phyloP scores from a whole-genome alignment of 1,140 invertebrate species.

The Chrysomallon squamiferum region DNA sequence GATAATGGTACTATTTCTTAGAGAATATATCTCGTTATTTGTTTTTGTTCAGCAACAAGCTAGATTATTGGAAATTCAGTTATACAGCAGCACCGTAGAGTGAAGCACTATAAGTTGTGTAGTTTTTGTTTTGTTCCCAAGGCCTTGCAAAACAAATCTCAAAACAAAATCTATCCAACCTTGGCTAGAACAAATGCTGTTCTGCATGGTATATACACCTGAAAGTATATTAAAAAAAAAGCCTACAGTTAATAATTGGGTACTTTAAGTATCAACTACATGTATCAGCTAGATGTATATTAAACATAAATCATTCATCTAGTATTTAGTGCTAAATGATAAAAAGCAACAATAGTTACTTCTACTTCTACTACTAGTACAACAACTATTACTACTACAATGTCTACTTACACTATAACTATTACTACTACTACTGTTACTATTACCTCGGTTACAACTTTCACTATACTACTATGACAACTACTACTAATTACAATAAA shows the following conservation, averaged over 20 bases:
- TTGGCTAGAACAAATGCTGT: constrained; percentile 72
- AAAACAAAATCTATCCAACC: constrained; percentile 53
- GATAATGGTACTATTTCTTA: too few species aligned
- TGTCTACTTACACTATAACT: not conserved
- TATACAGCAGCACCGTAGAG: too few species aligned
- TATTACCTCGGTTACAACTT: too few species aligned
- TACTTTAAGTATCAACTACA: not conserved
- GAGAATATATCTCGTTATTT: too few species aligned
- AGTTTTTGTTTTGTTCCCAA: constrained; percentile 8
- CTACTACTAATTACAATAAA: too few species aligned
- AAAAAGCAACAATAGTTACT: not conserved
- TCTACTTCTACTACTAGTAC: constrained; percentile 3
- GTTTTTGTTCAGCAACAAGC: too few species aligned
- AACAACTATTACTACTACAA: not conserved
- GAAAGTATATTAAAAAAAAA: constrained; percentile 15
- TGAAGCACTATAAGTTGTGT: too few species aligned
- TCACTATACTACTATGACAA: too few species aligned
- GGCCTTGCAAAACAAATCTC: constrained; percentile 7
- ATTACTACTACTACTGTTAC: not conserved
- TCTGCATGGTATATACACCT: constrained; percentile 74
- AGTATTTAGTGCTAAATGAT: not conserved
- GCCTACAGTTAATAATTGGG: not conserved
- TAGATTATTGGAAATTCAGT: too few species aligned
- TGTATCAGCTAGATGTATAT: not conserved
- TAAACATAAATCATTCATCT: not conserved